phyloP scores from a whole-genome alignment of 1,140 invertebrate species.

The Euwallacea fornicatus region DNA sequence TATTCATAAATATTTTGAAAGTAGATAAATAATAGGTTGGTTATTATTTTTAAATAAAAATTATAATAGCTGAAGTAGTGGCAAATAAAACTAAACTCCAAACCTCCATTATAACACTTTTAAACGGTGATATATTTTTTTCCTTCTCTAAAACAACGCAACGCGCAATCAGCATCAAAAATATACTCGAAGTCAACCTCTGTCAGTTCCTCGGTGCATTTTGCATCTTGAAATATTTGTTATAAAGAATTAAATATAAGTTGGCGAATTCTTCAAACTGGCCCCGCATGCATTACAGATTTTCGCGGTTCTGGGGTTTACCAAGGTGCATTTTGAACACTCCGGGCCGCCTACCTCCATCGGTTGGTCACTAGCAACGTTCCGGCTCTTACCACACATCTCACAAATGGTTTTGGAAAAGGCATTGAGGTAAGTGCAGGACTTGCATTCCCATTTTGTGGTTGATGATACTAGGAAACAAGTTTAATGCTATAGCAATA shows the following conservation, averaged over 20 bases:
- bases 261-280: conserved; percentile 74
- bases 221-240: conserved; percentile 12
- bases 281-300: conserved; percentile 69
- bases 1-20: no score
- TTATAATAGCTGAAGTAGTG: no score
- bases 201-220: conserved; percentile 8
- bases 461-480: not conserved
- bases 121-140: no score
- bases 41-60: no score
- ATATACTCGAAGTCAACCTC: not conserved
- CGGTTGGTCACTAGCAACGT: conserved; percentile 66
- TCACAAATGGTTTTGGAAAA: conserved; percentile 65
- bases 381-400: conserved; percentile 74
- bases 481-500: not conserved
- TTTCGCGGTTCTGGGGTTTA: conserved; percentile 70
- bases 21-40: no score
- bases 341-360: conserved; percentile 73
- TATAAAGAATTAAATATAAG: conserved; percentile 47
- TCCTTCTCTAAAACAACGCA: no score
- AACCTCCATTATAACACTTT: no score
- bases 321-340: conserved; percentile 76
- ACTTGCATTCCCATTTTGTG: conserved; percentile 65
- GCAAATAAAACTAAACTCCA: no score
- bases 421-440: conserved; percentile 72
- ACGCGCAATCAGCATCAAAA: no score